A percentile compares a stretch with the other conserved stretches of the same genome.
phyloP scores from a whole-genome alignment of 2,797 vertebrate genomes.

The Holocentrus rufus region DNA sequence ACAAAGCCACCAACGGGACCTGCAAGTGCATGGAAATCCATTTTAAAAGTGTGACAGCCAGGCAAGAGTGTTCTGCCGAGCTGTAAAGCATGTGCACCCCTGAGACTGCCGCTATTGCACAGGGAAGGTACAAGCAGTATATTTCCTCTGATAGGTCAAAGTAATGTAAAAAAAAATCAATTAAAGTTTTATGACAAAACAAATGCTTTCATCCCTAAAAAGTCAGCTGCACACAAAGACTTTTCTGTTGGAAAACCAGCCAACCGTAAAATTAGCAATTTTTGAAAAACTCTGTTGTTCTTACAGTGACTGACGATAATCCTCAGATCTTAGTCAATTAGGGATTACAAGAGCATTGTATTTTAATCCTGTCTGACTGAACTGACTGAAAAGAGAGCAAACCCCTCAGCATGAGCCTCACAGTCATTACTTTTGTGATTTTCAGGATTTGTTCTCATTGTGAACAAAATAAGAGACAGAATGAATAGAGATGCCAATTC shows the following conservation, averaged over 20 bases:
- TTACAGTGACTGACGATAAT: constrained; percentile 31
- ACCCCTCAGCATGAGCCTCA: constrained; percentile 2
- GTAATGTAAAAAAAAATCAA: constrained; percentile 25
- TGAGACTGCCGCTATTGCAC: constrained; percentile 3
- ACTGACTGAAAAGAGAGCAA: constrained; percentile 18
- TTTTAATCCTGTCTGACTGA: constrained; percentile 30
- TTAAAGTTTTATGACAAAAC: not conserved
- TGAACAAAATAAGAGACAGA: constrained; percentile 8
- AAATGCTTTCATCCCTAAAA: constrained; percentile 17
- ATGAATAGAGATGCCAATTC: too few relatives aligned
- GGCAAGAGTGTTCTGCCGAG: constrained; percentile 17
- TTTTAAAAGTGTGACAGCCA: constrained; percentile 46
- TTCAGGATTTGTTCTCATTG: constrained; percentile 18
- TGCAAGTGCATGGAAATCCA: constrained; percentile 46
- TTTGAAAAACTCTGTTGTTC: constrained; percentile 22
- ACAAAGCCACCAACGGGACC: constrained; percentile 45
- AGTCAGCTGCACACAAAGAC: too few relatives aligned
- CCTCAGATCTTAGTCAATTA: constrained; percentile 37
- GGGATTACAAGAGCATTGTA: constrained; percentile 38
- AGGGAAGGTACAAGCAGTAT: constrained; percentile 13
- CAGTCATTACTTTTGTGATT: not conserved
- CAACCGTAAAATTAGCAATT: constrained; percentile 23
- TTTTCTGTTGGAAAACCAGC: constrained; percentile 11
- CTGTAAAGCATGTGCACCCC: constrained; percentile 21
- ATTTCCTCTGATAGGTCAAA: constrained; percentile 12